Percentiles rank a stretch among this genome's conserved stretches.
phyloP scores from a whole-genome alignment of 2,888 invertebrate species.

The Nemapogon koenigi region DNA sequence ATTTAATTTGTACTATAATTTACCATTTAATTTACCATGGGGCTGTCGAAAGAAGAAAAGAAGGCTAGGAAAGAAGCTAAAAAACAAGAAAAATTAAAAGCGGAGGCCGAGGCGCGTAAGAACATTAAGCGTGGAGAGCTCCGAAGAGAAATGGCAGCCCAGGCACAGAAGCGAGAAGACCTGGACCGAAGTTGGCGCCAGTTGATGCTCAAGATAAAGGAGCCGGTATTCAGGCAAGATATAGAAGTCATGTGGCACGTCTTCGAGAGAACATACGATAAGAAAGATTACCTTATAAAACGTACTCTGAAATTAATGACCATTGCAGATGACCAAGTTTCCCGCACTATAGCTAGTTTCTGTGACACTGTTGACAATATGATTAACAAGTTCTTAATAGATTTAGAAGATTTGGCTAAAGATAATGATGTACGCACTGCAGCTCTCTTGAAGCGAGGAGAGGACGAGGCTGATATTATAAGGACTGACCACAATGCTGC shows the following conservation, averaged over 20 bases:
- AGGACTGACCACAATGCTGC: slow-evolving; percentile 36
- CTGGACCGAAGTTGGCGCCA: slow-evolving; percentile 41
- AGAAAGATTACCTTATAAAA: slow-evolving; percentile 66
- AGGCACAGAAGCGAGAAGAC: slow-evolving; percentile 28
- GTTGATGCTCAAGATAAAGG: slow-evolving; percentile 47
- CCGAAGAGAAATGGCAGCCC: slow-evolving; percentile 37
- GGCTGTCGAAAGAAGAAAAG: slow-evolving; percentile 38
- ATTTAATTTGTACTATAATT: too few species aligned
- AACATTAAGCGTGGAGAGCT: slow-evolving; percentile 36
- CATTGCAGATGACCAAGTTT: slow-evolving; percentile 69
- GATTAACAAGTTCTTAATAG: slow-evolving; percentile 51
- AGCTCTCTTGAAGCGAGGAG: slow-evolving; percentile 28
- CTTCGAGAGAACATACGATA: slow-evolving; percentile 61
- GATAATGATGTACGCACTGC: slow-evolving; percentile 33
- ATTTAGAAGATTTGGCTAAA: slow-evolving; percentile 35
- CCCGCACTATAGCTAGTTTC: slow-evolving; percentile 68
- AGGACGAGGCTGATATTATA: slow-evolving; percentile 28
- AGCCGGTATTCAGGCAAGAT: slow-evolving; percentile 43
- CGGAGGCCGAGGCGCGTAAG: slow-evolving; percentile 29
- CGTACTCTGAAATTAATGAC: slow-evolving; percentile 64
- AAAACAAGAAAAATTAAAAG: slow-evolving; percentile 31
- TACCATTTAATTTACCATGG: slow-evolving; percentile 31
- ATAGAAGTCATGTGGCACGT: slow-evolving; percentile 47
- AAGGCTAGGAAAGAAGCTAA: slow-evolving; percentile 44
- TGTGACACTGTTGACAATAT: slow-evolving; percentile 67